phyloP scores from a whole-genome alignment of 2,113 vertebrate genomes.

The Rhynchopsitta pachyrhyncha region DNA sequence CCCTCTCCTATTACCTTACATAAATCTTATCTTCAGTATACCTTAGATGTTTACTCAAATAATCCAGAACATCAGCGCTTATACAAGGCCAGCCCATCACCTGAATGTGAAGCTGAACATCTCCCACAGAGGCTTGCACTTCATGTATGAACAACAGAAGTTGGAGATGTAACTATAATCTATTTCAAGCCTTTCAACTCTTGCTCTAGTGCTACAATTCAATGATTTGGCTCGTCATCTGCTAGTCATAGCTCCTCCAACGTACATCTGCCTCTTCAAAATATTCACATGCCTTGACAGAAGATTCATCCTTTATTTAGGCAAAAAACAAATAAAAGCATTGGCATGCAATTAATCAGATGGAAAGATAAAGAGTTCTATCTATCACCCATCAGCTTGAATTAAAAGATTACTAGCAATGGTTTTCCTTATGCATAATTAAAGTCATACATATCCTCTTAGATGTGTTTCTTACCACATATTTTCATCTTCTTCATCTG shows the following conservation, averaged over 20 bases:
- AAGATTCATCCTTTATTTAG: not conserved
- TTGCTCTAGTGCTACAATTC: not conserved
- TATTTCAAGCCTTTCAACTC: not conserved
- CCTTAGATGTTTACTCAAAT: not conserved
- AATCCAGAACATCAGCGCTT: not conserved
- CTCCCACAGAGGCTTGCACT: not conserved
- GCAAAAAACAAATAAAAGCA: not conserved
- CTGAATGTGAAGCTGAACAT: not conserved
- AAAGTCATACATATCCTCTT: not conserved
- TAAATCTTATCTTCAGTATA: not conserved
- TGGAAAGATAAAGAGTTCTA: not conserved
- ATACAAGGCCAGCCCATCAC: not conserved
- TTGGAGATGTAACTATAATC: not conserved
- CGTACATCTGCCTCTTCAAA: not conserved
- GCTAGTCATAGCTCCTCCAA: not conserved
- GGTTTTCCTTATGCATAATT: not conserved
- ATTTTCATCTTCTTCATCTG: not conserved
- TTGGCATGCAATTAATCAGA: not conserved
- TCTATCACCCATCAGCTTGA: not conserved
- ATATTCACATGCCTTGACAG: not conserved
- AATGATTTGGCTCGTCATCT: not conserved
- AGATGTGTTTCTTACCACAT: not conserved
- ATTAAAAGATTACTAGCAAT: not conserved
- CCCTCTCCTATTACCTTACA: not conserved
- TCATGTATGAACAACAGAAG: not conserved